A percentile compares a stretch with the other conserved stretches of the same genome.
These are phyloP conservation scores for Opisthograptis luteolata DNA, from an alignment of 2,888 invertebrate genomes.

Conservation along the genomic window DNA sequence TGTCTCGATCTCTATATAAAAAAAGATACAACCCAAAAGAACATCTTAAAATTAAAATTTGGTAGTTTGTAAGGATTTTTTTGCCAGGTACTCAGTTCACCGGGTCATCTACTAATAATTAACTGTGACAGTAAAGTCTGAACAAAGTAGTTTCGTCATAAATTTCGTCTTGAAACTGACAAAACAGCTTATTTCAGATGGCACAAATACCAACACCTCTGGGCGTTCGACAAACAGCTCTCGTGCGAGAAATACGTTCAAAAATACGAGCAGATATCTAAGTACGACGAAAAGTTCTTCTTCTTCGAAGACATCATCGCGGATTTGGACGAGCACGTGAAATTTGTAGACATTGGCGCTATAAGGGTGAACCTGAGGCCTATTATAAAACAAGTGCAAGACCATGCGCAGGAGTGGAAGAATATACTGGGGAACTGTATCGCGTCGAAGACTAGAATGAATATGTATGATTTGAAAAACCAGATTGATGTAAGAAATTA, in stretches of 20 bases:
- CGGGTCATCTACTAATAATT: too few species aligned
- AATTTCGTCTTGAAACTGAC: too few species aligned
- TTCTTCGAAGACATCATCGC: conserved; percentile 91
- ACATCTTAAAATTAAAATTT: too few species aligned
- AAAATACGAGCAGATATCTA: conserved; percentile 78
- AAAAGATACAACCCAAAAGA: too few species aligned
- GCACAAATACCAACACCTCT: conserved; percentile 89
- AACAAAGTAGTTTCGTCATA: too few species aligned
- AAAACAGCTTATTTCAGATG: conserved; percentile 84
- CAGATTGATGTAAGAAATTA: conserved; percentile 87
- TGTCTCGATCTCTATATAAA: too few species aligned
- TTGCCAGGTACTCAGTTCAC: too few species aligned
- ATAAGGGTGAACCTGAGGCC: conserved; percentile 90
- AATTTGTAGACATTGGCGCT: conserved; percentile 87
- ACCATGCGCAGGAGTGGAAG: conserved; percentile 93
- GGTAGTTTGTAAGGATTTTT: too few species aligned
- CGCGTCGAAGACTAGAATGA: conserved; percentile 86
- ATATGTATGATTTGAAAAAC: conserved; percentile 87
- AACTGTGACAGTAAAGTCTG: too few species aligned
- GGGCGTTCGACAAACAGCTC: conserved; percentile 89
- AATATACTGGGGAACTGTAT: conserved; percentile 88
- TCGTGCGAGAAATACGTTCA: conserved; percentile 91
- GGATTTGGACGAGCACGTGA: conserved; percentile 84
- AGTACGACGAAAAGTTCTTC: conserved; percentile 93
- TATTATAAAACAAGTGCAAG: conserved; percentile 85